phyloP scores from a whole-genome alignment of 1,140 invertebrate genomes.

The Orchestia grillus region DNA sequence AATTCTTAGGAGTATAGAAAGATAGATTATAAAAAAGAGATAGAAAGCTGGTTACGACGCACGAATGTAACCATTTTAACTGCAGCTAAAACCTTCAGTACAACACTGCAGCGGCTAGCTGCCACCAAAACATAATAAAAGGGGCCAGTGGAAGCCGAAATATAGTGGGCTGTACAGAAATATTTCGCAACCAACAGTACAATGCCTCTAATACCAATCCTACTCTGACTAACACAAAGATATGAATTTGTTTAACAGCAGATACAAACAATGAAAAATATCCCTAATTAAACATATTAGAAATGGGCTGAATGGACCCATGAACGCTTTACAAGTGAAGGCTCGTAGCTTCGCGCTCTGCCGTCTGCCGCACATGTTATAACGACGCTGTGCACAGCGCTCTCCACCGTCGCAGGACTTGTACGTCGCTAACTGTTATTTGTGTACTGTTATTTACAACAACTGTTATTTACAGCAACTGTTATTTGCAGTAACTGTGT shows the following conservation, averaged over 20 bases:
- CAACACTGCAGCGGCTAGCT: too few relatives aligned
- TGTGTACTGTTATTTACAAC: neutral
- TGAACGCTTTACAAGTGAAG: neutral
- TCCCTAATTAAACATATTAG: neutral
- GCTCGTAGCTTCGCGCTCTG: neutral
- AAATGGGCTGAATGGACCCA: neutral
- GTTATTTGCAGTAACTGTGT: neutral
- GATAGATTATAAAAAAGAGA: too few relatives aligned
- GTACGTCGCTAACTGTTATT: neutral
- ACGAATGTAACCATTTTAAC: too few relatives aligned
- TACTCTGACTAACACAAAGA: neutral
- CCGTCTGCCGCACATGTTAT: neutral
- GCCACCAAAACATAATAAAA: too few relatives aligned
- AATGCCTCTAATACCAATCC: neutral
- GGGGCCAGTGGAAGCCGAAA: too few relatives aligned
- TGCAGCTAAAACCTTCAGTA: too few relatives aligned
- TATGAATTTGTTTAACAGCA: neutral
- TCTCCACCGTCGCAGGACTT: too few relatives aligned
- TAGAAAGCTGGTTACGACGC: too few relatives aligned
- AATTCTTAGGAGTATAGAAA: too few relatives aligned
- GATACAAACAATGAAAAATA: neutral
- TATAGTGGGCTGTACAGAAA: too few relatives aligned
- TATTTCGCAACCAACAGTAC: too few relatives aligned
- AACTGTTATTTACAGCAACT: too few relatives aligned
- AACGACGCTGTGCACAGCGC: neutral